Conservation (phyloP, 2,113 vertebrate genomes). For the Acinonyx jubatus region DNA sequence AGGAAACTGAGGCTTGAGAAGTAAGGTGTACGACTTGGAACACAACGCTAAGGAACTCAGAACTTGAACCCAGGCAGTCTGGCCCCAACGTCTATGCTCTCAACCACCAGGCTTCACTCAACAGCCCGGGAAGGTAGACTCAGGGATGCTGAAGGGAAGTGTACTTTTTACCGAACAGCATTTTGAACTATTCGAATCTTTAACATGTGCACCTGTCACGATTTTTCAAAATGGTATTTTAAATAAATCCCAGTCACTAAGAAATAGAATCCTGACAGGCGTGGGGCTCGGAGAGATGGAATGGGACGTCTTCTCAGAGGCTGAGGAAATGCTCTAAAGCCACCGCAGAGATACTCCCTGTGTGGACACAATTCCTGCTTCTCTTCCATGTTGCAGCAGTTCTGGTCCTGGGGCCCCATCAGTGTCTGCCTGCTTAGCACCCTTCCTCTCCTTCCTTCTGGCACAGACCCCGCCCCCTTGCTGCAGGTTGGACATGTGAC, state of each 20-base stretch:
- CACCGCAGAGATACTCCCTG: neutral
- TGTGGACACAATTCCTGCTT: rapidly evolving
- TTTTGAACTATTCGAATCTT: neutral
- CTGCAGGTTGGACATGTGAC: neutral
- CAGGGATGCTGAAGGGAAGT: neutral
- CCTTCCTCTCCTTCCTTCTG: no score
- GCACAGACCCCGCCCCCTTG: neutral
- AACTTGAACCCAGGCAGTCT: neutral
- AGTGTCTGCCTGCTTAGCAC: rapidly evolving
- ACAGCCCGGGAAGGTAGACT: rapidly evolving
- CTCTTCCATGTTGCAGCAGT: neutral
- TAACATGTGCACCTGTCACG: neutral
- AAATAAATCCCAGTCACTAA: neutral
- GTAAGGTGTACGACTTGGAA: neutral
- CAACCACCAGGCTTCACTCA: no score
- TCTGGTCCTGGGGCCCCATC: rapidly evolving
- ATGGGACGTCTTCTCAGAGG: no score
- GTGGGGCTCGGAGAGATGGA: rapidly evolving
- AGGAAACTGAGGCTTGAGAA: neutral
- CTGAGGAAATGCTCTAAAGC: neutral
- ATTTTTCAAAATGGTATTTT: neutral
- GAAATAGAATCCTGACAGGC: neutral
- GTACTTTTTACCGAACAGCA: neutral
- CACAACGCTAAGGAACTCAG: neutral
- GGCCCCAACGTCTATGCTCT: neutral